Evolutionary conservation across 1,140 invertebrate species (phyloP), one percentile per base, ranked within the genome.

Genomic region (Megalopta genalis): DNA sequence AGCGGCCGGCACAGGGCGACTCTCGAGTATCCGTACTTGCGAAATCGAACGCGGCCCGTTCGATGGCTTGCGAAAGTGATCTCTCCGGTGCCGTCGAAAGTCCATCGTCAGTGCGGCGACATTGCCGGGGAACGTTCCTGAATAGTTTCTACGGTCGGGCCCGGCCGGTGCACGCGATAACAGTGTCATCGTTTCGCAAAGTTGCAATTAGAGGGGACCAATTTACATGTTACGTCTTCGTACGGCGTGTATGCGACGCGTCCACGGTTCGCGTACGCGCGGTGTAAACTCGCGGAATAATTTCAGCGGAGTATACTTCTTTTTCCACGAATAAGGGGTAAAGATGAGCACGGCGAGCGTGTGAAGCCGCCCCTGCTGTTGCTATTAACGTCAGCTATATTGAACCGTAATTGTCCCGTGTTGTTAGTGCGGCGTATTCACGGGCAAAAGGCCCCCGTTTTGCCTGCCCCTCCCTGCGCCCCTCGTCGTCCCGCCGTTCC

Each of bases 401-500:
- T 76, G 88, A 88, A 86, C 86, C 81, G 75, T 90, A 90, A 90
- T 90, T 88, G 86, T 90, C 81, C 67, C 37, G 65, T 37, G 87
- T 79, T 82, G 88, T 88, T 89, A 85, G 86, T 80, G 82, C 79
- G 66, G 77, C 62, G 67, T 85, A 81, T 87, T 87, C 84, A 82
- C 68, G 69, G 27, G 81, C 81, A 69, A 87, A 80, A 85, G 77
- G 68, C 80, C 74, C 68, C 60, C 54, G 73, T 71, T 86, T 84
- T 32, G 57, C 69, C 52, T 87, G 27, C 65, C 67, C 57, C 69
- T 60, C 65, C 73, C 69, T 68, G 23, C 52, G 66, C 27, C 39
- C 74, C 84, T 80, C 75, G 80, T 66, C 70, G 49, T 75, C 81
- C 66, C 66, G 66, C 81, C 81, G 49, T 74, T 69, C 72, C 69